Base-by-base conservation (phyloP, 2,113 vertebrate species). In the Trogon melanurus region DNA sequence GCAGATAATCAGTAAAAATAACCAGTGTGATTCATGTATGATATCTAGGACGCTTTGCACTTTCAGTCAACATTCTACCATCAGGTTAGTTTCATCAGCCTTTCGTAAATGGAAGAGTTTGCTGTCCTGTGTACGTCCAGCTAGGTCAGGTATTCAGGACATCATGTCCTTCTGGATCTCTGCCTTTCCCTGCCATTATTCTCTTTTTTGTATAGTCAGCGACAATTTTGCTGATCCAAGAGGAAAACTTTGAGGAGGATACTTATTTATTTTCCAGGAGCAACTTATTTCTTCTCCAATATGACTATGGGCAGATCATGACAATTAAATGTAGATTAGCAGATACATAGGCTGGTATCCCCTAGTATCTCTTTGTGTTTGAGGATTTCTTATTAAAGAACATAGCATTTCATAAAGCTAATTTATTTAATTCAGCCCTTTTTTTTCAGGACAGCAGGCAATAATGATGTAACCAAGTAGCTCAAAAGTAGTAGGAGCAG, bases 101-200 rank as follows among this genome's bases (percentile, higher is more conserved):
- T 73, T 61, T 51, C 45, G 3, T 27, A 54, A 70, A 51, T 16
- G 9, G 36, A 70, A 50, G 38, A 36, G 2, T 11, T 79, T 84
- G 1, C 66, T 72, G 6, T 11, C 32, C 29, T 51, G 7, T 38
- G 12, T 19, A 10, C 26, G 3, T 72, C 51, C 38, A 60, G 16
- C 32, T 88, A 25, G 38, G 7, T 61, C 9, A 11, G 9, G 2
- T 8, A 16, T 17, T 3, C 29, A 58, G 41, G 25, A 62, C 10
- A 22, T 2, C 1, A 1, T 10, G 3, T 58, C 8, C 7, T 62
- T 61, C 19, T 3, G 1, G 3, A 61, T 70, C 5, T 53, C 15
- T 79, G 6, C 0, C 0, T 65, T 91, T 65, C 26, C 20, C 18
- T 57, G 9, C 0, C 11, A 4, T 76, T 67, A 32, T 53, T 12